Percentiles rank a stretch among this genome's conserved stretches.
phyloP scores from a whole-genome alignment of 2,113 vertebrate genomes.

The Hucho hucho region DNA sequence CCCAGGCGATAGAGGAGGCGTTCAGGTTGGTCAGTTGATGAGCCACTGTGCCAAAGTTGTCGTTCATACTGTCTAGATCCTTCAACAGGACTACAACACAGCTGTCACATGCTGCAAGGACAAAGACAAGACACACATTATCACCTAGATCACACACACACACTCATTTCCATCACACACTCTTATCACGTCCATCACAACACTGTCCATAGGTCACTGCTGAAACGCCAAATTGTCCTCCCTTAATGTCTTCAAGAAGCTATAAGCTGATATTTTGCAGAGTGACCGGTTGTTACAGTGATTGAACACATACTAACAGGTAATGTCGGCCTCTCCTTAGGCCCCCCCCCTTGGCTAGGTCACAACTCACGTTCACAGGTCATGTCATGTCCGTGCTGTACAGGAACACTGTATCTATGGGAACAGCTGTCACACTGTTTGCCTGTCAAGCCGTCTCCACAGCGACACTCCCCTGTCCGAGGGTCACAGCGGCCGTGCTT shows the following conservation, averaged over 20 bases:
- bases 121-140: background rate
- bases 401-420: constrained; percentile 69
- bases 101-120: constrained; percentile 85
- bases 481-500: constrained; percentile 85
- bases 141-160: background rate
- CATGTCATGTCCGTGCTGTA: constrained; percentile 51
- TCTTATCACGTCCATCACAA: too few relatives aligned
- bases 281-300: too few relatives aligned
- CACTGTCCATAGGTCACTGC: too few relatives aligned
- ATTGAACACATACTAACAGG: too few relatives aligned
- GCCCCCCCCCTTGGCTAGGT: background rate
- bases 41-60: constrained; percentile 63
- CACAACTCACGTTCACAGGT: constrained; percentile 84
- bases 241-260: too few relatives aligned
- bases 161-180: too few relatives aligned
- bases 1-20: constrained; percentile 83
- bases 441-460: constrained; percentile 83
- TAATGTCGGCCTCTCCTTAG: too few relatives aligned
- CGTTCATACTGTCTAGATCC: constrained; percentile 77
- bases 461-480: constrained; percentile 84
- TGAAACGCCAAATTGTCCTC: too few relatives aligned
- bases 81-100: constrained; percentile 88
- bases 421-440: constrained; percentile 86
- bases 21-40: constrained; percentile 78
- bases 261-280: too few relatives aligned